phyloP scores from a whole-genome alignment of 2,888 invertebrate species.

The Trachelus troglodyta region DNA sequence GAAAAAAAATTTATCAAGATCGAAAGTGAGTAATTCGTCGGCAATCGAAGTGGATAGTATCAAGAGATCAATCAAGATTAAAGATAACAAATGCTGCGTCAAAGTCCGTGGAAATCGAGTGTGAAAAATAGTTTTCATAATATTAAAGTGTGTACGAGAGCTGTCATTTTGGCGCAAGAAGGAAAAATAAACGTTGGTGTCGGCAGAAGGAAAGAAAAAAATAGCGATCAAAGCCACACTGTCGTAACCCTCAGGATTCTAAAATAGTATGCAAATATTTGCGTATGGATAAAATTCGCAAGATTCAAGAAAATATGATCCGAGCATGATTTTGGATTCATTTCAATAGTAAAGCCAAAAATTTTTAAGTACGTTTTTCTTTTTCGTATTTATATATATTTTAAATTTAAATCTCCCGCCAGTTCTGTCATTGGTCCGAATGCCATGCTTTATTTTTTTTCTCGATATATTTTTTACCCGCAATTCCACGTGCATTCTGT shows the following conservation, averaged over 20 bases:
- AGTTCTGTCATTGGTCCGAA: too few relatives aligned
- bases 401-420: too few relatives aligned
- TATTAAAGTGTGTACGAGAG: not conserved
- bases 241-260: not conserved
- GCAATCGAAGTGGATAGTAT: too few relatives aligned
- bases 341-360: too few relatives aligned
- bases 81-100: too few relatives aligned
- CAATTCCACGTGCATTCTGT: not conserved
- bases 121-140: not conserved
- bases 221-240: not conserved
- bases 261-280: not conserved
- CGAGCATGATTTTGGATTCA: not conserved
- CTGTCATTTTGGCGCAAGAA: not conserved
- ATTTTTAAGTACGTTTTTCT: too few relatives aligned
- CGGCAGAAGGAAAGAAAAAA: not conserved
- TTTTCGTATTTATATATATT: too few relatives aligned
- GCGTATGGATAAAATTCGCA: not conserved
- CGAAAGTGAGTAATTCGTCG: too few relatives aligned
- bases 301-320: not conserved
- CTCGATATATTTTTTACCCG: not conserved
- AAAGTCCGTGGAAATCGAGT: too few relatives aligned
- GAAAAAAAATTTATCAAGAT: too few relatives aligned
- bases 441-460: too few relatives aligned
- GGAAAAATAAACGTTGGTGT: not conserved
- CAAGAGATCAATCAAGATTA: too few relatives aligned